Conservation (phyloP, 2,113 vertebrate species). For the Cyanistes caeruleus region DNA sequence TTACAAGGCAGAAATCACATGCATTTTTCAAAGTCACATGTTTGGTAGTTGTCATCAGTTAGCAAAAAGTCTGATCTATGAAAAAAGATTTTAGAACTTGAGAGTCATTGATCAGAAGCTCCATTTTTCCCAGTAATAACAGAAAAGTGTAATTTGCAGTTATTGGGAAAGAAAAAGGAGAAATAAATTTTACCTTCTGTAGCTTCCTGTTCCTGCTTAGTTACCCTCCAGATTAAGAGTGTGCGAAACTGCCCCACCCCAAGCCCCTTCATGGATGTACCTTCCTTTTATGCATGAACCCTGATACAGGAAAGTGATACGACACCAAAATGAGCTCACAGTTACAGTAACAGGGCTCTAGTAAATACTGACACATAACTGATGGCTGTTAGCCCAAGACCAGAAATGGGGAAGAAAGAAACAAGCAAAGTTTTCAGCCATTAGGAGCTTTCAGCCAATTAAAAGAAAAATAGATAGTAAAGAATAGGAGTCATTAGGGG, state of each 20-base stretch:
- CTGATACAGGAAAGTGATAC: not conserved
- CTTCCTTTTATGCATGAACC: not conserved
- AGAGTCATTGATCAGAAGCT: not conserved
- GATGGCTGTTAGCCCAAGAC: not conserved
- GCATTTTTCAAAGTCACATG: not conserved
- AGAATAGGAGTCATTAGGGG: conserved; percentile 60
- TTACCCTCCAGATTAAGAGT: not conserved
- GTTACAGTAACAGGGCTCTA: not conserved
- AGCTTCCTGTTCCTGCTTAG: not conserved
- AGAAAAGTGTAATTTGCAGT: not conserved
- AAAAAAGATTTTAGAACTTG: not conserved
- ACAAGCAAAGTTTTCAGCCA: not conserved
- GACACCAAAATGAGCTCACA: not conserved
- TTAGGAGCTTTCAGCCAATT: conserved; percentile 13
- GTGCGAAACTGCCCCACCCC: not conserved
- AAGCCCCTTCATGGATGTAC: not conserved
- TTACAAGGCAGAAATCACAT: not conserved
- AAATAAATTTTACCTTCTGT: not conserved
- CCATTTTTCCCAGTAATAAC: not conserved
- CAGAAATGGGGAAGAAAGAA: not conserved
- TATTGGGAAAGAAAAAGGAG: not conserved
- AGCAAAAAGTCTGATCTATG: not conserved
- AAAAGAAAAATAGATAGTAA: not conserved
- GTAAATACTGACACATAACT: not conserved
- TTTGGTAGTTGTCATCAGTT: not conserved